Evolutionary conservation across 2,797 vertebrate species (phyloP).

Genomic region (Graptemys geographica): DNA sequence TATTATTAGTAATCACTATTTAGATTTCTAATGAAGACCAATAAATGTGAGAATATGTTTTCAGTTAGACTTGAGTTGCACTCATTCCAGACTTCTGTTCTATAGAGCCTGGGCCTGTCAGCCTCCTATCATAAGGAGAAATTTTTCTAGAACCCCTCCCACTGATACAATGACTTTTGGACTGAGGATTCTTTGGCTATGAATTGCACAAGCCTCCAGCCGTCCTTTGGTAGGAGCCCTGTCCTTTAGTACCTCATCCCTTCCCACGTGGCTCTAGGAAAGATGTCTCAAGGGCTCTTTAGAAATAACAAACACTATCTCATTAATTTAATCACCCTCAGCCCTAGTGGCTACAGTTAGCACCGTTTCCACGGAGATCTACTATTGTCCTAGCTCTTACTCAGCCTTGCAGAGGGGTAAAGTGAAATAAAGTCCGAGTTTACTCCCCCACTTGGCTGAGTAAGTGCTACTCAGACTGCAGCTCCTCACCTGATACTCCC

Average conservation of each 20-base stretch:
- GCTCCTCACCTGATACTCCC: background rate
- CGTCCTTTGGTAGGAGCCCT: background rate
- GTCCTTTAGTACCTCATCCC: background rate
- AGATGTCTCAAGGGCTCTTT: conserved; percentile 12
- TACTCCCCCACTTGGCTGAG: background rate
- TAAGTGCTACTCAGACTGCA: background rate
- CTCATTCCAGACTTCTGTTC: background rate
- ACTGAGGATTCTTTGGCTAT: background rate
- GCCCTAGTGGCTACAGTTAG: conserved; percentile 13
- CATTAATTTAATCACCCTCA: conserved; percentile 37
- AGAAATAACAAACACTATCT: conserved; percentile 15
- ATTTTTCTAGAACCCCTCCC: background rate
- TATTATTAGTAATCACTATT: conserved; percentile 1
- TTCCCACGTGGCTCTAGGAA: background rate
- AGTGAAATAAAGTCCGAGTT: background rate
- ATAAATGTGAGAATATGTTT: conserved; percentile 9
- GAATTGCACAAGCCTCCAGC: background rate
- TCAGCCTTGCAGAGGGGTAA: background rate
- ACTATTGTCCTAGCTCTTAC: conserved; percentile 19
- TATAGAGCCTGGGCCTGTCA: rapidly evolving
- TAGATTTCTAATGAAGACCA: conserved; percentile 34
- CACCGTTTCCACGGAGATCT: conserved; percentile 8
- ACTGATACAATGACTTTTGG: background rate
- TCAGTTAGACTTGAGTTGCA: background rate
- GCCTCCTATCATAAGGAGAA: rapidly evolving